A percentile compares a stretch with the other conserved stretches of the same genome.
Conservation (phyloP, 2,113 vertebrate species). For the Carassius gibelio region DNA sequence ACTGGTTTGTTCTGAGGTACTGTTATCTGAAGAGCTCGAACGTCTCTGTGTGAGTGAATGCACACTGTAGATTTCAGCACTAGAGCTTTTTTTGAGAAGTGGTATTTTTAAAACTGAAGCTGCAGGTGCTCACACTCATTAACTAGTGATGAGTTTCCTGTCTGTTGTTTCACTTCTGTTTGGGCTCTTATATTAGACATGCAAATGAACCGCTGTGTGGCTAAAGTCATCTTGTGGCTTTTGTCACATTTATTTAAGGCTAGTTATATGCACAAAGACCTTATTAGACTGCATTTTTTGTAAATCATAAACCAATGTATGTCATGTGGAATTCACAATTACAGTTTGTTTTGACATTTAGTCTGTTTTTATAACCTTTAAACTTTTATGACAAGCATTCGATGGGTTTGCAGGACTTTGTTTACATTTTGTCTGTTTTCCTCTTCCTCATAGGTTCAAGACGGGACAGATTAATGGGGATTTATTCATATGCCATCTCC, state of each 20-base stretch:
- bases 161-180: constrained; percentile 57
- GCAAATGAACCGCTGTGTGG: constrained; percentile 23
- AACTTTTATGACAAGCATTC: background rate
- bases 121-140: background rate
- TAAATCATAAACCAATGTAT: background rate
- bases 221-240: background rate
- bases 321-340: background rate
- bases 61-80: background rate
- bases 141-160: constrained; percentile 53
- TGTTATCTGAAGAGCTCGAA: background rate
- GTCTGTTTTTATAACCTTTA: background rate
- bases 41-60: background rate
- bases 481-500: constrained; percentile 85
- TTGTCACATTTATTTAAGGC: background rate
- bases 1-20: background rate
- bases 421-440: background rate
- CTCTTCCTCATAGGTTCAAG: constrained; percentile 77
- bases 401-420: background rate
- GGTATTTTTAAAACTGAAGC: background rate
- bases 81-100: constrained; percentile 5
- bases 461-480: constrained; percentile 89
- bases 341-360: too few relatives aligned
- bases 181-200: constrained; percentile 36
- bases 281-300: background rate
- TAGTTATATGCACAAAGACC: background rate